Percentiles rank a stretch among this genome's conserved stretches.
Evolutionary conservation across 2,113 vertebrate genomes (phyloP).

Genomic region (Crotalus tigris): DNA sequence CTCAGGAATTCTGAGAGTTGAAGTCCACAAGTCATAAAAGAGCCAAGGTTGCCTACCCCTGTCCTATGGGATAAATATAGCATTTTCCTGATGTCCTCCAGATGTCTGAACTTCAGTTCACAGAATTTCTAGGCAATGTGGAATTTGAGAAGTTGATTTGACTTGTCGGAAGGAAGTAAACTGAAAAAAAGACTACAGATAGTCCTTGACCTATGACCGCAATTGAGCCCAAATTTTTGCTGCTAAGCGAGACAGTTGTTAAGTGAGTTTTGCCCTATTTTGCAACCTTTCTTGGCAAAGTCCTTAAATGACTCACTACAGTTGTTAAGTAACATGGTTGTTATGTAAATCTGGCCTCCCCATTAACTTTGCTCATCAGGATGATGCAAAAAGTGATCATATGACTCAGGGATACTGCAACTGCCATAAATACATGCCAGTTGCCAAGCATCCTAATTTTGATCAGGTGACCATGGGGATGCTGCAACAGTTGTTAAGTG

Average conservation of each 20-base stretch:
- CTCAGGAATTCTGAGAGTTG: too few species aligned
- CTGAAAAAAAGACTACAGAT: background rate
- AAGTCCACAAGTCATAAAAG: too few species aligned
- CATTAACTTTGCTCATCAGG: background rate
- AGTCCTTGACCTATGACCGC: background rate
- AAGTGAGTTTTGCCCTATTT: background rate
- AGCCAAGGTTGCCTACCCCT: too few species aligned
- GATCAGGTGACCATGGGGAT: too few species aligned
- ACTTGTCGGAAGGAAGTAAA: background rate
- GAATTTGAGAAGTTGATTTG: background rate
- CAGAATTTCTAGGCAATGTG: background rate
- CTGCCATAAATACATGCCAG: too few species aligned
- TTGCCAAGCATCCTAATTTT: too few species aligned
- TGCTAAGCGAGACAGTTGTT: background rate
- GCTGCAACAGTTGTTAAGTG: too few species aligned
- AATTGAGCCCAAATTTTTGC: background rate
- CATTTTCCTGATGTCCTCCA: background rate
- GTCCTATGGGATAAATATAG: background rate
- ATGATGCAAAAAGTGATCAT: background rate
- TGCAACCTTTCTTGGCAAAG: background rate
- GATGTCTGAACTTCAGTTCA: background rate
- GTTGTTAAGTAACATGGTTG: background rate
- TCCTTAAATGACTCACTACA: background rate
- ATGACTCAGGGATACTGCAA: too few species aligned
- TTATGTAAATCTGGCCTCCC: background rate